Evolutionary conservation across 2,797 vertebrate species (phyloP).

Genomic region (Percopsis omiscomaycus): DNA sequence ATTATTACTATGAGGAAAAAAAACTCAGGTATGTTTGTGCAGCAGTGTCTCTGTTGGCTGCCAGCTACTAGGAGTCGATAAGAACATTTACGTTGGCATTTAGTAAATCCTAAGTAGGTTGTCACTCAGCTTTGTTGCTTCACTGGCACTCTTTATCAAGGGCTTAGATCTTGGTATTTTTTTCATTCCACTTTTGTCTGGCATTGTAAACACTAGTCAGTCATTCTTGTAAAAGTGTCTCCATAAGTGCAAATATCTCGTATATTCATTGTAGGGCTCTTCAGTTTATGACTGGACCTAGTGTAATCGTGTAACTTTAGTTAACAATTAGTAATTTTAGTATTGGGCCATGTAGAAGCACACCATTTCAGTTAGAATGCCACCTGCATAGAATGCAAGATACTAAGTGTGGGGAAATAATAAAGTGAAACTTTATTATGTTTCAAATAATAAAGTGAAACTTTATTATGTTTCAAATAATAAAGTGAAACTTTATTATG

Average conservation of each 20-base stretch:
- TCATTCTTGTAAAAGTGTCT: not conserved
- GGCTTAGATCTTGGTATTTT: slow-evolving; percentile 2
- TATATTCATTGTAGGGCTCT: not conserved
- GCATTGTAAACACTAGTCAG: not conserved
- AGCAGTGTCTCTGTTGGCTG: no score
- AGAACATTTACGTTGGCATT: no score
- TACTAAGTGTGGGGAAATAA: no score
- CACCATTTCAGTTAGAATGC: not conserved
- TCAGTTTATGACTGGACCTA: not conserved
- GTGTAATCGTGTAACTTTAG: not conserved
- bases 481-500: no score
- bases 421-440: no score
- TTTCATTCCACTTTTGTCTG: slow-evolving; percentile 4
- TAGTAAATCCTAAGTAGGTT: not conserved
- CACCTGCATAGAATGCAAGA: not conserved
- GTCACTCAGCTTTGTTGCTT: slow-evolving; percentile 13
- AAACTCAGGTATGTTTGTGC: no score
- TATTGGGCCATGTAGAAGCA: not conserved
- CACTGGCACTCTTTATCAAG: not conserved
- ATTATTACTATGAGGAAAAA: no score
- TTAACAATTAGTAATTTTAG: not conserved
- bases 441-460: no score
- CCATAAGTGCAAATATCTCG: slow-evolving; percentile 9
- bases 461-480: no score
- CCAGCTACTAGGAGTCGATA: no score